Evolutionary conservation across 2,113 vertebrate species (phyloP), one percentile per base, ranked within the genome.

Genomic region (Nasalis larvatus): DNA sequence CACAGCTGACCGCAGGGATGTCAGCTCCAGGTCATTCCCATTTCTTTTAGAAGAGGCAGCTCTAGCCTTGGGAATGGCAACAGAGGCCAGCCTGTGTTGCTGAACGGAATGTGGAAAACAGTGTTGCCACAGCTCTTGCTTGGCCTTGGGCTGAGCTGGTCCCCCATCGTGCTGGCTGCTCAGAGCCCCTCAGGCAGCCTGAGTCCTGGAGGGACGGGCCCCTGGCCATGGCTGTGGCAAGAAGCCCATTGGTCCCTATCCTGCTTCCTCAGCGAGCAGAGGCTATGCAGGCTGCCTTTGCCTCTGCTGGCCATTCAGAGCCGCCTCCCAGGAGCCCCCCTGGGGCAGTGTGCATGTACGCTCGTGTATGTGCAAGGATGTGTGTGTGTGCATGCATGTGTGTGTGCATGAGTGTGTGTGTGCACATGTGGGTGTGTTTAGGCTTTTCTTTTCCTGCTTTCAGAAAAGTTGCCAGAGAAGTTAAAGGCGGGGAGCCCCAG

Each of bases 401-500:
- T 21, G 16, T 40, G 66, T 68, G 35, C 5, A 81, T 23, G 23
- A 6, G 20, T 21, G 16, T 40, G 54, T 68, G 27, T 14, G 0
- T 14, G 40, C 32, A 86, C 54, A 35, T 47, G 25, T 12, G 35
- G 10, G 42, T 25, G 1, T 9, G 16, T n/a, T n/a, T 87, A 6
- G 49, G 30, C 94, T 78, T 84, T 78, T 82, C 86, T 76, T 89
- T 78, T 83, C 78, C 82, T 82, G 94, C 77, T 83, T 86, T 94
- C 90, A 94, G 52, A 80, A 86, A 97, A 95, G 96, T 96, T 91
- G 40, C 68, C 1, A n/a, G 91, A 82, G 73, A 96, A 95, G 94
- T 93, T 68, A 56, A 93, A 97, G 96, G 97, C 47, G 0, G 87
- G 91, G 95, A 87, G 88, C 76, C 91, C 91, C 6, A 3, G 82